phyloP scores from a whole-genome alignment of 2,113 vertebrate genomes.

The Tychaedon coryphoeus region DNA sequence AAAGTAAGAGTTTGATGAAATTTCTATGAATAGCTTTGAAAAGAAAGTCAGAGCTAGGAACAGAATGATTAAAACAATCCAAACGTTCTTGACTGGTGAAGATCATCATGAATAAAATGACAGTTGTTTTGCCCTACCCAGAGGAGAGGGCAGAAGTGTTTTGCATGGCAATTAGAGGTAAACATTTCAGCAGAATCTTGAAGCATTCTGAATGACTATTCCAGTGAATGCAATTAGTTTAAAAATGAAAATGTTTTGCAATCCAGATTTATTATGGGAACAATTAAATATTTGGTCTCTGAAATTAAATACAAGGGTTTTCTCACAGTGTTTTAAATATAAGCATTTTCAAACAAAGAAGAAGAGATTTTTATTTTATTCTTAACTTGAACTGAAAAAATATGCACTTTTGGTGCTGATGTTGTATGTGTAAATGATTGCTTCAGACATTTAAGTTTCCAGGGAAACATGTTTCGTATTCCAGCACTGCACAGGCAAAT shows the following conservation, averaged over 20 bases:
- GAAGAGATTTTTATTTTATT: background rate
- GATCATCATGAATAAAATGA: slow-evolving; percentile 21
- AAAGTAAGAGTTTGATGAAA: background rate
- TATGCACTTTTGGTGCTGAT: background rate
- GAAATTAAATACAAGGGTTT: background rate
- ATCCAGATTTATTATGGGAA: background rate
- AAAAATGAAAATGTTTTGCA: background rate
- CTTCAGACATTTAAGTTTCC: slow-evolving; percentile 60
- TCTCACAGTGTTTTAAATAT: background rate
- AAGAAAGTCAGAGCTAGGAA: background rate
- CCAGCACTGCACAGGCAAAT: slow-evolving; percentile 34
- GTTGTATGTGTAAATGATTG: slow-evolving; percentile 53
- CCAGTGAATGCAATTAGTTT: background rate
- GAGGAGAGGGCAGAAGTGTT: slow-evolving; percentile 23
- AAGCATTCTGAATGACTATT: background rate
- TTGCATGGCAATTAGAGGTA: slow-evolving; percentile 59
- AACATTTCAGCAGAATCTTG: slow-evolving; percentile 23
- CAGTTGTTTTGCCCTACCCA: slow-evolving; percentile 10
- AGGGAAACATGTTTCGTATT: slow-evolving; percentile 63
- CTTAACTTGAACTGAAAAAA: background rate
- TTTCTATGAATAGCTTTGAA: slow-evolving; percentile 12
- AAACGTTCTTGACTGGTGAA: slow-evolving; percentile 15
- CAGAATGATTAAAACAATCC: slow-evolving; percentile 31
- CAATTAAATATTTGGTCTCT: background rate
- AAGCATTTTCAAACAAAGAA: background rate